Conservation (phyloP, 2,113 vertebrate species). For the Trogon surrucura region DNA sequence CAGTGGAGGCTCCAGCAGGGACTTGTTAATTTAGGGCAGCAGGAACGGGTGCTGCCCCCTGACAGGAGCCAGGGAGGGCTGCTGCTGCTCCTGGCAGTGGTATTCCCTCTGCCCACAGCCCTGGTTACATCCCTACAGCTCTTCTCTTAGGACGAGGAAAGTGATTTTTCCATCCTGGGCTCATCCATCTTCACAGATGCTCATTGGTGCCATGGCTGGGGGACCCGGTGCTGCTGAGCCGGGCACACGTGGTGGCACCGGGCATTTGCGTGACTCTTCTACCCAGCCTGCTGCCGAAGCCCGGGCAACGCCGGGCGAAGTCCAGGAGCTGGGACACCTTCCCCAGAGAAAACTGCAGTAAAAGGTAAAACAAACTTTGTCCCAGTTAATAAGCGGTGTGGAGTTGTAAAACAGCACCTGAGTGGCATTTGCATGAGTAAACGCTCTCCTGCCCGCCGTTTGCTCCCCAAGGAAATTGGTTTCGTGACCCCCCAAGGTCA, state of each 20-base stretch:
- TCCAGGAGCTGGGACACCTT: background rate
- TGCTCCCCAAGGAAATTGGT: rapidly evolving
- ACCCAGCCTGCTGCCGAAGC: rapidly evolving
- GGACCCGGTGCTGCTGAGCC: too few species aligned
- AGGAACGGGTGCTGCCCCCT: background rate
- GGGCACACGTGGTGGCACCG: rapidly evolving
- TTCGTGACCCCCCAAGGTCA: rapidly evolving
- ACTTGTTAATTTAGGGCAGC: background rate
- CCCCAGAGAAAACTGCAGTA: background rate
- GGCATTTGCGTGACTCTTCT: background rate
- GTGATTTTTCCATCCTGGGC: rapidly evolving
- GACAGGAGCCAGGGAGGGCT: background rate
- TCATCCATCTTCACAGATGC: rapidly evolving
- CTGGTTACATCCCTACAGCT: rapidly evolving
- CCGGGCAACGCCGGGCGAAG: background rate
- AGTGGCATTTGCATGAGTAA: background rate
- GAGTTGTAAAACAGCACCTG: background rate
- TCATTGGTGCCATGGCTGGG: background rate
- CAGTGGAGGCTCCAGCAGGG: background rate
- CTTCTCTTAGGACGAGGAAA: rapidly evolving
- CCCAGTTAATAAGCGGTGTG: background rate
- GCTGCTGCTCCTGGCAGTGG: background rate
- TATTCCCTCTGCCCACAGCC: background rate
- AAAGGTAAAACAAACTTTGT: slow-evolving; percentile 21
- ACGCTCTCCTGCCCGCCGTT: background rate